Base-by-base conservation (phyloP, 1,140 invertebrate genomes). In the Lutraria rhynchaena region DNA sequence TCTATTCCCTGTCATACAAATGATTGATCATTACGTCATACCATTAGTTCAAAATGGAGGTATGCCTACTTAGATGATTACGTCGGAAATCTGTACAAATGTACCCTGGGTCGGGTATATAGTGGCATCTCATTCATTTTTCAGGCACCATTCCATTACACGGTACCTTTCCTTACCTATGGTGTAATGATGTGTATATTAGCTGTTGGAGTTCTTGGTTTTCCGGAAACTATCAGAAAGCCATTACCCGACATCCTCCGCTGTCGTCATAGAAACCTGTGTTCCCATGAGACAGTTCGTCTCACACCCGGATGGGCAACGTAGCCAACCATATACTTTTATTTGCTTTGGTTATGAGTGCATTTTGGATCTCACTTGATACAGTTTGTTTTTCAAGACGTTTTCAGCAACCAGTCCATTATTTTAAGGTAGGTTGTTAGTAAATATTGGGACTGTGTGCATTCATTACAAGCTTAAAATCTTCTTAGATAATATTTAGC, bases 231-330 rank as follows among this genome's bases (percentile, higher is more conserved):
- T 0, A 69, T 83, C 2, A 37, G 63, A 15, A 53, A 65, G 7
- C 85, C 86, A 11, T 57, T 89, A 44, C 87, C 84, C n/a, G 87
- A 87, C 77, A 85, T 89, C 37, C 83, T 87, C 27, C 85, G 78
- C 11, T 87, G 87, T 81, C 85, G 84, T 19, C 88, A 89, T 82
- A 86, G 87, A 51, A 86, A 85, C 41, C 61, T 87, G 49, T 84
- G 84, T 29, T 51, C 85, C 19, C 84, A 82, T 44, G 84, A 85
- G 29, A 76, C 80, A 27, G 75, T 80, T 1, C 46, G 76, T 4
- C 73, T 87, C 7, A 44, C 19, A n/a, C 17, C 37, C 37, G 73
- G 53, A 1, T 75, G 73, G 73, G 44, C 57, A 17, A 37, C 70
- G 19, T 73, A 27, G 53, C n/a, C 37, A 41, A 41, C 37, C 15